Percentiles rank a stretch among this genome's conserved stretches.
Evolutionary conservation across 2,888 invertebrate species (phyloP).

Genomic region (Scaptomyza caliginosa): DNA sequence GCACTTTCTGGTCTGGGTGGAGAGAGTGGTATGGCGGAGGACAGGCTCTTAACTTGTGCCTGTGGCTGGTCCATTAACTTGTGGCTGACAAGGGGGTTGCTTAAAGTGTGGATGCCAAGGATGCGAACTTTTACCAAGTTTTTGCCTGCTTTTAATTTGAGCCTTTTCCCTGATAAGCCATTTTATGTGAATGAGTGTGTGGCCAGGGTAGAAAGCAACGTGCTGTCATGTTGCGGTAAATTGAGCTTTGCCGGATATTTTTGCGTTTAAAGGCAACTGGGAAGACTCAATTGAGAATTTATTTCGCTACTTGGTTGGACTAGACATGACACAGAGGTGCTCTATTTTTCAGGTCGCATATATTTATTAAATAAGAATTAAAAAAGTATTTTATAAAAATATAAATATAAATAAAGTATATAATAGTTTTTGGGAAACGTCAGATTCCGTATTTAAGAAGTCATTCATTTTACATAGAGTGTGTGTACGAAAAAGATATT

Average conservation of each 20-base stretch:
- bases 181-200: constrained; percentile 54
- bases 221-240: constrained; percentile 52
- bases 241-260: constrained; percentile 69
- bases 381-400: too few species aligned
- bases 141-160: constrained; percentile 61
- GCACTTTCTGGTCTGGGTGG: constrained; percentile 10
- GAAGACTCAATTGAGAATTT: too few species aligned
- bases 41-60: constrained; percentile 25
- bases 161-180: constrained; percentile 70
- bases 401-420: too few species aligned
- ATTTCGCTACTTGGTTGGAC: constrained; percentile 19
- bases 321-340: constrained; percentile 11
- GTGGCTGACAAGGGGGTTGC: constrained; percentile 9
- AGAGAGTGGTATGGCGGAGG: not conserved
- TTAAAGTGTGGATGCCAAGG: constrained; percentile 29
- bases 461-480: too few species aligned
- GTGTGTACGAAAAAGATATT: too few species aligned
- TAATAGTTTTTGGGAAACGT: too few species aligned
- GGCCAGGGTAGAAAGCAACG: constrained; percentile 10
- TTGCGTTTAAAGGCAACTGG: too few species aligned
- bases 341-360: constrained; percentile 29
- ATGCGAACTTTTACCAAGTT: constrained; percentile 44
- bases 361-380: not conserved
- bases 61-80: constrained; percentile 46
- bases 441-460: too few species aligned